These are phyloP conservation scores for Stigmatopora argus DNA, from an alignment of 2,113 vertebrate genomes.

Conservation along the genomic window DNA sequence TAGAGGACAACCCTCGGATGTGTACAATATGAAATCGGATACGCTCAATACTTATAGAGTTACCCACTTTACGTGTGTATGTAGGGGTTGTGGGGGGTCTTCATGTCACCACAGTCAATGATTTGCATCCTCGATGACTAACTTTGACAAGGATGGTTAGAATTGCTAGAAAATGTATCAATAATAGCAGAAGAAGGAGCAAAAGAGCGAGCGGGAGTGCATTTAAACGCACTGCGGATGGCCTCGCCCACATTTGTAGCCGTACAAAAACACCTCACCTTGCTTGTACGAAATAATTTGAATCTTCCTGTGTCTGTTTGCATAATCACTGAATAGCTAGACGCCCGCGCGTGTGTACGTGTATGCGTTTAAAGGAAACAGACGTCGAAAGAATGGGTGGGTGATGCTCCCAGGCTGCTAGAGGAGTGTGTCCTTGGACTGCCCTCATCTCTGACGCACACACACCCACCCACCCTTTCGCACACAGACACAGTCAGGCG, in stretches of 20 bases:
- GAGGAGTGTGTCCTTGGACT: conserved; percentile 71
- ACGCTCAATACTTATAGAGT: conserved; percentile 32
- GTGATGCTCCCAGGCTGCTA: conserved; percentile 53
- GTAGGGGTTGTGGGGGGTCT: conserved; percentile 10
- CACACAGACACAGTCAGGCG: conserved; percentile 14
- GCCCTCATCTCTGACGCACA: conserved; percentile 67
- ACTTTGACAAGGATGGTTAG: conserved; percentile 45
- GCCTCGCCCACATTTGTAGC: conserved; percentile 56
- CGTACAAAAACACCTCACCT: conserved; percentile 42
- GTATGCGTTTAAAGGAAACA: conserved; percentile 15
- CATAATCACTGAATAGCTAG: conserved; percentile 45
- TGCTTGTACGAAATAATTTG: conserved; percentile 39
- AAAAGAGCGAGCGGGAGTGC: conserved; percentile 24
- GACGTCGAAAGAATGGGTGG: conserved; percentile 40
- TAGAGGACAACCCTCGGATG: conserved; percentile 56
- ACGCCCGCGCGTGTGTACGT: conserved; percentile 28
- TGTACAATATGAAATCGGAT: conserved; percentile 48
- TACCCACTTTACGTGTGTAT: conserved; percentile 34
- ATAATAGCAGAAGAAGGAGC: conserved; percentile 33
- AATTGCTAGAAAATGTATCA: conserved; percentile 1
- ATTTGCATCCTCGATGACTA: conserved; percentile 54
- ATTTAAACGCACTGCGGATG: conserved; percentile 54
- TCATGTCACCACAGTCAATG: conserved; percentile 41
- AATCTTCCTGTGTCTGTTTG: conserved; percentile 50
- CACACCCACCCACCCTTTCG: conserved; percentile 31